These are phyloP conservation scores for Rhagophthalmus giganteus DNA, from an alignment of 2,888 invertebrate genomes.

Conservation along the genomic window DNA sequence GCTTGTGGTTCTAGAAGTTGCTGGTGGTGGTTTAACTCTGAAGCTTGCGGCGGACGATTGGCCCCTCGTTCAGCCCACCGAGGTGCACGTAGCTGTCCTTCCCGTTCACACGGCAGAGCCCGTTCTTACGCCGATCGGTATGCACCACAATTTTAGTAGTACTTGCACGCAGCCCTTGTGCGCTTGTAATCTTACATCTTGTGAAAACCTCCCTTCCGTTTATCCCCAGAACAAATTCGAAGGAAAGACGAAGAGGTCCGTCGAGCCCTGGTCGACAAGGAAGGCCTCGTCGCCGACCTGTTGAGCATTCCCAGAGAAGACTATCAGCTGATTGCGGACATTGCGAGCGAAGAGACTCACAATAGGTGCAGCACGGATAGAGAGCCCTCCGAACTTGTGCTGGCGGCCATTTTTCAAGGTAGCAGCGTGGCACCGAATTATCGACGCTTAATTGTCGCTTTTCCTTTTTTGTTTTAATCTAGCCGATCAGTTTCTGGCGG, in stretches of 20 bases:
- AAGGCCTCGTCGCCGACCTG: conserved; percentile 74
- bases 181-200: background rate
- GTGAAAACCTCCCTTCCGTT: background rate
- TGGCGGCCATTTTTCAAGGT: conserved; percentile 73
- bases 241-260: conserved; percentile 73
- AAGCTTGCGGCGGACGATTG: conserved; percentile 63
- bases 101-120: conserved; percentile 77
- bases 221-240: conserved; percentile 67
- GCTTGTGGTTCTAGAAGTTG: conserved; percentile 39
- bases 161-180: background rate
- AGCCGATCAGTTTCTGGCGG: conserved; percentile 61
- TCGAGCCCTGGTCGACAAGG: conserved; percentile 71
- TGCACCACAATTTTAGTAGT: conserved; percentile 2
- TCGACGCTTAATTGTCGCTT: too few relatives aligned
- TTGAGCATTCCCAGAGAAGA: conserved; percentile 74
- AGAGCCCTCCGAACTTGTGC: conserved; percentile 69
- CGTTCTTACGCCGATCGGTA: conserved; percentile 76
- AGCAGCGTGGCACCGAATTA: too few relatives aligned
- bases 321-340: conserved; percentile 68
- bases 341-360: conserved; percentile 64
- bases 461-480: too few relatives aligned
- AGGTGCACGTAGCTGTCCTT: conserved; percentile 72
- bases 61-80: conserved; percentile 70
- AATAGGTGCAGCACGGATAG: conserved; percentile 52
- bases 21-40: conserved; percentile 57